A percentile compares a stretch with the other conserved stretches of the same genome.
These are phyloP conservation scores for Psophia crepitans DNA, from an alignment of 2,113 vertebrate species.

Conservation along the genomic window DNA sequence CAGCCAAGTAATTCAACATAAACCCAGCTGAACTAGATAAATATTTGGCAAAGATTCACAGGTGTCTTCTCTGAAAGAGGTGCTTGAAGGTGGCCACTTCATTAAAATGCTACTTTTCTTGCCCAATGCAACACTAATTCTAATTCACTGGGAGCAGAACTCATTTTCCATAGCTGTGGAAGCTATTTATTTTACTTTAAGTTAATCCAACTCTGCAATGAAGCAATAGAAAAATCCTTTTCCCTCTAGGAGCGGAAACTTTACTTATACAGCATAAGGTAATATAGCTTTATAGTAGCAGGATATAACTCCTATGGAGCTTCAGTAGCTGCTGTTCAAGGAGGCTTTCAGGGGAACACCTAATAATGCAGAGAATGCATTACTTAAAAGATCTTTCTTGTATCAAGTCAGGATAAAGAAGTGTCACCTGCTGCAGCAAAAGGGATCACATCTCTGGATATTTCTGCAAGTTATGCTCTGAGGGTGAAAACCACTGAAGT, in stretches of 20 bases:
- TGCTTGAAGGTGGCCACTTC: neutral
- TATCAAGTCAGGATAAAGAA: neutral
- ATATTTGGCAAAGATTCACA: neutral
- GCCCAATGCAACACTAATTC: neutral
- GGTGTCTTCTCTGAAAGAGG: neutral
- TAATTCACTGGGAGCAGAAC: neutral
- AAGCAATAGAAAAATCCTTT: neutral
- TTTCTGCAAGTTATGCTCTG: neutral
- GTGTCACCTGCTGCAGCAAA: neutral
- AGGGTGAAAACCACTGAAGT: neutral
- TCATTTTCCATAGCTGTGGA: neutral
- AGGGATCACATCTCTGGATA: neutral
- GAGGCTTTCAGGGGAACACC: neutral
- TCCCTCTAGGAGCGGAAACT: neutral
- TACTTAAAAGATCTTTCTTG: neutral
- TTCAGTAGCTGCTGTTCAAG: neutral
- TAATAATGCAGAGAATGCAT: neutral
- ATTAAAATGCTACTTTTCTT: conserved; percentile 27
- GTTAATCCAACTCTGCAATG: neutral
- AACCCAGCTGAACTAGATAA: neutral
- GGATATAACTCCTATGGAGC: neutral
- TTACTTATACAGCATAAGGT: neutral
- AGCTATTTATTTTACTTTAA: conserved; percentile 6
- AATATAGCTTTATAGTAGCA: neutral
- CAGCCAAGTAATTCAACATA: neutral